phyloP scores from a whole-genome alignment of 2,888 invertebrate species.

The Hypomecis atomaria region DNA sequence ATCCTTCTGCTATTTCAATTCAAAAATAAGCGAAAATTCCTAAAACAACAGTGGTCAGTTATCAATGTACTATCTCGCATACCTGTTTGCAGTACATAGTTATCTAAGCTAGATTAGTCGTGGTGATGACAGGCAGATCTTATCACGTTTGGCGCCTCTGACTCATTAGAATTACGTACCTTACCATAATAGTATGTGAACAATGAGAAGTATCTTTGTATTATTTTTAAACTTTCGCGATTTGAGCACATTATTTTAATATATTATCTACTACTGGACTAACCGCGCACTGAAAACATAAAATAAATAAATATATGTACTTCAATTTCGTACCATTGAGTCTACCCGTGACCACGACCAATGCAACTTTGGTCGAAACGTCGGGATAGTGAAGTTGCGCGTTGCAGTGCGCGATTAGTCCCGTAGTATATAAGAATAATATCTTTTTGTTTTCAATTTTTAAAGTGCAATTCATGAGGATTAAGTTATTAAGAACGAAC shows the following conservation, averaged over 20 bases:
- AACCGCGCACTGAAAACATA: no score
- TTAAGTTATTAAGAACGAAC: background rate
- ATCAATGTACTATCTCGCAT: constrained; percentile 22
- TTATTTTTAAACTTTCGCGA: no score
- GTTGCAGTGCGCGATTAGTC: no score
- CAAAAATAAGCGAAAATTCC: constrained; percentile 1
- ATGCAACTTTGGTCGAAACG: no score
- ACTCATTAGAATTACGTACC: constrained; percentile 33
- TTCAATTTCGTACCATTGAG: no score
- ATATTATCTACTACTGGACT: no score
- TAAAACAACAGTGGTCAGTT: constrained; percentile 28
- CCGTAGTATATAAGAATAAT: background rate
- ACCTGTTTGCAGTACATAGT: constrained; percentile 27
- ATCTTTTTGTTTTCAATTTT: constrained; percentile 1
- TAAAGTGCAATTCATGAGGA: constrained; percentile 1
- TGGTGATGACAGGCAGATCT: constrained; percentile 34
- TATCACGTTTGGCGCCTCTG: constrained; percentile 43
- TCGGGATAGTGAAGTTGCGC: no score
- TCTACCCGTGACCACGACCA: no score
- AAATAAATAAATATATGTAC: no score
- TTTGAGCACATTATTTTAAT: no score
- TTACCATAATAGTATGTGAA: constrained; percentile 15
- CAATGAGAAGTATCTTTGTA: no score
- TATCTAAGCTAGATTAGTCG: constrained; percentile 36
- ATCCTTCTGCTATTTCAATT: constrained; percentile 8